Percentiles rank a stretch among this genome's conserved stretches.
phyloP scores from a whole-genome alignment of 2,113 vertebrate genomes.

The Tamias sibiricus region DNA sequence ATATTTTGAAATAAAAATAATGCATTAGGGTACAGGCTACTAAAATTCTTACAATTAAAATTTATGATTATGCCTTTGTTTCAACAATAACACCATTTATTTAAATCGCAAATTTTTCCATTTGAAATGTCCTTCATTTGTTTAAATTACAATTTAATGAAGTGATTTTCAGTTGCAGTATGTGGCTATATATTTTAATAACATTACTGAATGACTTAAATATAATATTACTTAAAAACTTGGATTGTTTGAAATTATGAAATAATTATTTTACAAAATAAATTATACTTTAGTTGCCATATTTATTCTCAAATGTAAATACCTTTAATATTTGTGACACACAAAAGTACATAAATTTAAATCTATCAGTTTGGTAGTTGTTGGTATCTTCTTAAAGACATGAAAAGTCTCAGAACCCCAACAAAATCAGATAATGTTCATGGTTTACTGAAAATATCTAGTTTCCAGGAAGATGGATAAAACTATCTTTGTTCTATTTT shows the following conservation, averaged over 20 bases:
- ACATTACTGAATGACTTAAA: slow-evolving; percentile 58
- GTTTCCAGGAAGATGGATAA: background rate
- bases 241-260: background rate
- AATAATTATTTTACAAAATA: slow-evolving; percentile 26
- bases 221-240: slow-evolving; percentile 64
- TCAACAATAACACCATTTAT: slow-evolving; percentile 86
- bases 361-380: background rate
- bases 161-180: slow-evolving; percentile 80
- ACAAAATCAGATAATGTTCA: background rate
- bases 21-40: slow-evolving; percentile 79
- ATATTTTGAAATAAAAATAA: slow-evolving; percentile 75
- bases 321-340: background rate
- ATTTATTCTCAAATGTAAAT: background rate
- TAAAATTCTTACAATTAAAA: slow-evolving; percentile 82
- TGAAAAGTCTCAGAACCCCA: background rate
- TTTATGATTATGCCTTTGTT: slow-evolving; percentile 86
- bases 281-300: background rate
- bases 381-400: background rate
- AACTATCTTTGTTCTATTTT: background rate
- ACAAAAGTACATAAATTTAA: background rate
- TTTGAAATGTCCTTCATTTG: slow-evolving; percentile 81
- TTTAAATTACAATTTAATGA: slow-evolving; percentile 81
- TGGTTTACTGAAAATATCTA: fast-evolving
- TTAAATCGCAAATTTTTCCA: slow-evolving; percentile 82
- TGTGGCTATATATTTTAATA: slow-evolving; percentile 76